Evolutionary conservation across 1,140 invertebrate genomes (phyloP).

Genomic region (Cylas formicarius): DNA sequence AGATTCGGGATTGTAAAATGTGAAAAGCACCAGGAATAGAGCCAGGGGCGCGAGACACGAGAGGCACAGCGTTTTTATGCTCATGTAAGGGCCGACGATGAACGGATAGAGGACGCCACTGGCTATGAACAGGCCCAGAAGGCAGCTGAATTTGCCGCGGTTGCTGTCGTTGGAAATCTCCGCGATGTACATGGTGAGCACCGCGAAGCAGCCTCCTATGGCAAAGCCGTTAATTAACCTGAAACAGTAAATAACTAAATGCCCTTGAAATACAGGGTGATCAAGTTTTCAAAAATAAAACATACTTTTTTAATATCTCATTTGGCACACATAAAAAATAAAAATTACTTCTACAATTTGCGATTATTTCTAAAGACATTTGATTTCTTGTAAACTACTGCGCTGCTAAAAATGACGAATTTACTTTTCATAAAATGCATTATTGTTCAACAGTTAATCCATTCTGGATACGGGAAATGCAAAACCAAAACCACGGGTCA

Average conservation of each 20-base stretch:
- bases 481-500: no score
- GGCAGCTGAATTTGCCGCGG: constrained; percentile 28
- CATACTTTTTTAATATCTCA: no score
- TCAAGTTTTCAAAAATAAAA: no score
- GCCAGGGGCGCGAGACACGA: constrained; percentile 43
- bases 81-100: constrained; percentile 50
- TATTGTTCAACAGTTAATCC: no score
- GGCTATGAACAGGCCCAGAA: constrained; percentile 28
- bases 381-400: no score
- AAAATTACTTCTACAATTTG: no score
- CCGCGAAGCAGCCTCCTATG: constrained; percentile 43
- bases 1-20: constrained; percentile 57
- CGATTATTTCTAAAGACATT: no score
- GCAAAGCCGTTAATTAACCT: constrained; percentile 43
- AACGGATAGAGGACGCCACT: constrained; percentile 43
- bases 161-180: constrained; percentile 43
- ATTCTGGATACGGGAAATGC: no score
- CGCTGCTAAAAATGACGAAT: no score
- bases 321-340: constrained; percentile 49
- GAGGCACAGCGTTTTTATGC: constrained; percentile 49
- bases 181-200: constrained; percentile 46
- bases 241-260: constrained; percentile 50
- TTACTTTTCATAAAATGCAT: no score
- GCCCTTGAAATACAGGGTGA: no score
- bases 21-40: constrained; percentile 48